Evolutionary conservation across 2,113 vertebrate genomes (phyloP), one percentile per base, ranked within the genome.

Genomic region (Bos javanicus): DNA sequence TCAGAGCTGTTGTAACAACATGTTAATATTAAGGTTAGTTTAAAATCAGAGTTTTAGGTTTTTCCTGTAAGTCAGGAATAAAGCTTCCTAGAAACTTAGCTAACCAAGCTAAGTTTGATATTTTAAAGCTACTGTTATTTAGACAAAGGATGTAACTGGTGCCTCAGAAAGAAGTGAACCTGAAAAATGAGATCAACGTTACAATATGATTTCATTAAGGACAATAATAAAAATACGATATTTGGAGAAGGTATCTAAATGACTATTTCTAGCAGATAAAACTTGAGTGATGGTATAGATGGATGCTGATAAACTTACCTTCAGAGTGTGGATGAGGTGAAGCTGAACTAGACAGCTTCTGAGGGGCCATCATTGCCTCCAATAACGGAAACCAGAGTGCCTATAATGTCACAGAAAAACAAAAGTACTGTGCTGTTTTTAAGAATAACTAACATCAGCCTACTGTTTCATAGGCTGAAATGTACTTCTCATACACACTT

Each of bases 331-430:
- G 98, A 94, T 97, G 98, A 64, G 98, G 97, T 10, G 93, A 90
- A 0, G 98, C 98, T 0, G 98, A 99, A 92, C 99, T 98, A 33
- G 99, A 98, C 36, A 99, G 98, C 97, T 99, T 99, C 98, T 99
- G 99, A 50, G 99, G 99, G 23, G 99, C 99, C 99, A 99, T 99
- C 99, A 99, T 99, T 13, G 99, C 99, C 97, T 99, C 99, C 93
- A 99, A 97, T 25, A 99, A 98, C 0, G 99, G 99, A 98, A 99
- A 99, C 99, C 99, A 99, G 10, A 99, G 99, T 2, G 98, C 99
- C 99, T 99, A 92, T 19, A 80, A 93, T 16, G n/a, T 92, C 60
- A 19, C 36, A 95, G 90, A 4, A 84, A 90, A 94, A 90, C 1
- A 39, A 76, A 91, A 91, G 43, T 2, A 6, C 2, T 71, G 12